A percentile compares a stretch with the other conserved stretches of the same genome.
Conservation (phyloP, 2,888 invertebrate genomes). For the Pachydiplax longipennis region DNA sequence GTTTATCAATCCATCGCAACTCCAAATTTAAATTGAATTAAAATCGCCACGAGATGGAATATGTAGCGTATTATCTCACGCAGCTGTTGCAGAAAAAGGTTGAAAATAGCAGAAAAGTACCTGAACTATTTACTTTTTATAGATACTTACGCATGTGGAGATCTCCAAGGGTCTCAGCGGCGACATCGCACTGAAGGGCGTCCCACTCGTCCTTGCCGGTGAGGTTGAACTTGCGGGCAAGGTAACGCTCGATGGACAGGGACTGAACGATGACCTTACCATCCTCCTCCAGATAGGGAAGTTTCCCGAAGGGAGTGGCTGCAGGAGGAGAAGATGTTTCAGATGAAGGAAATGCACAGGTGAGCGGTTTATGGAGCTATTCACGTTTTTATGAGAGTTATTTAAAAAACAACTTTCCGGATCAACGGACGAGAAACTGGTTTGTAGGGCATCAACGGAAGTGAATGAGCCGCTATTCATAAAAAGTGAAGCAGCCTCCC, state of each 20-base stretch:
- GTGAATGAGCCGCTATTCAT: too few species aligned
- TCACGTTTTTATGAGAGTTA: background rate
- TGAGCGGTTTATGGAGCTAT: background rate
- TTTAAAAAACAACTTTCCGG: background rate
- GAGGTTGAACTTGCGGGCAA: slow-evolving; percentile 52
- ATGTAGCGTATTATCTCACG: too few species aligned
- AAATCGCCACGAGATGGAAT: too few species aligned
- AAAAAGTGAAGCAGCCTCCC: too few species aligned
- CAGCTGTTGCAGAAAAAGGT: too few species aligned
- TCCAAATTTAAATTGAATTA: too few species aligned
- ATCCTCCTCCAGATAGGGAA: slow-evolving; percentile 53
- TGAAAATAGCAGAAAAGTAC: too few species aligned
- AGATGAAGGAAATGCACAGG: background rate
- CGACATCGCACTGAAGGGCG: slow-evolving; percentile 30
- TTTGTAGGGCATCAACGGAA: background rate
- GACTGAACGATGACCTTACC: slow-evolving; percentile 53
- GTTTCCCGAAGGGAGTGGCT: slow-evolving; percentile 52
- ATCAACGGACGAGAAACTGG: background rate
- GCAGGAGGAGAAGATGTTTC: background rate
- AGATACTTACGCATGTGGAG: slow-evolving; percentile 47
- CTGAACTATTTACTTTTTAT: too few species aligned
- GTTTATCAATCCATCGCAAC: too few species aligned
- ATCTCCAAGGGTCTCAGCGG: slow-evolving; percentile 29
- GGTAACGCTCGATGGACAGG: slow-evolving; percentile 52
- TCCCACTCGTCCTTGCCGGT: slow-evolving; percentile 51